Evolutionary conservation across 2,797 vertebrate species (phyloP).

Genomic region (Sebastes umbrosus): DNA sequence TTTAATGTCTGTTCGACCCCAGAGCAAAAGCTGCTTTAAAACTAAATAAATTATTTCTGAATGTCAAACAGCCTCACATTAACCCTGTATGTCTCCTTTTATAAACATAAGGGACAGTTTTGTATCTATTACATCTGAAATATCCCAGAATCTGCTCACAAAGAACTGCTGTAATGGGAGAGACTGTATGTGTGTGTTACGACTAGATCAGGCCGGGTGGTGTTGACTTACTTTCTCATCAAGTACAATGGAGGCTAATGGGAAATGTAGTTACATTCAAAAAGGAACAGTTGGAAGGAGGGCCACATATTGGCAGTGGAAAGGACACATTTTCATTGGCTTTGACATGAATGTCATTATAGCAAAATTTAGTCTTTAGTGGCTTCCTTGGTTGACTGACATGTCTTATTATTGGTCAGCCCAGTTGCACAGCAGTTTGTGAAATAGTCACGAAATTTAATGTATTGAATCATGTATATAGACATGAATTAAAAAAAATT

Average conservation of each 20-base stretch:
- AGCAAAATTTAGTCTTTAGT: not conserved
- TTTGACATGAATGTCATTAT: not conserved
- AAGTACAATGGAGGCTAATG: not conserved
- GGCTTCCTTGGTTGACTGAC: not conserved
- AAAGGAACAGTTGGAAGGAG: not conserved
- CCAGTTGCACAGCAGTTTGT: too few relatives aligned
- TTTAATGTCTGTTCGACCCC: not conserved
- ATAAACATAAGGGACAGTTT: not conserved
- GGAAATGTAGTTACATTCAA: constrained; percentile 17
- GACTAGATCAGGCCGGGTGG: constrained; percentile 54
- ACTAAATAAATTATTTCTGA: not conserved
- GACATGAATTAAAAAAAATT: too few relatives aligned
- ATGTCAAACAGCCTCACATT: not conserved
- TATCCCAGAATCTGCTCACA: constrained; percentile 25
- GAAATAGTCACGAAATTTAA: too few relatives aligned
- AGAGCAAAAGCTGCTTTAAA: not conserved
- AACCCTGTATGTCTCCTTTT: not conserved
- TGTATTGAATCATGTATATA: too few relatives aligned
- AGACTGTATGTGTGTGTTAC: constrained; percentile 48
- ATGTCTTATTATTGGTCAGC: not conserved
- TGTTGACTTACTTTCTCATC: constrained; percentile 71
- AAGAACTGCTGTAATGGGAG: constrained; percentile 61
- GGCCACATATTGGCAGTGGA: not conserved
- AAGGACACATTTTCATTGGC: not conserved
- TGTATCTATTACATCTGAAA: constrained; percentile 3